Conservation (phyloP, 2,888 invertebrate genomes). For the Netelia inedita region DNA sequence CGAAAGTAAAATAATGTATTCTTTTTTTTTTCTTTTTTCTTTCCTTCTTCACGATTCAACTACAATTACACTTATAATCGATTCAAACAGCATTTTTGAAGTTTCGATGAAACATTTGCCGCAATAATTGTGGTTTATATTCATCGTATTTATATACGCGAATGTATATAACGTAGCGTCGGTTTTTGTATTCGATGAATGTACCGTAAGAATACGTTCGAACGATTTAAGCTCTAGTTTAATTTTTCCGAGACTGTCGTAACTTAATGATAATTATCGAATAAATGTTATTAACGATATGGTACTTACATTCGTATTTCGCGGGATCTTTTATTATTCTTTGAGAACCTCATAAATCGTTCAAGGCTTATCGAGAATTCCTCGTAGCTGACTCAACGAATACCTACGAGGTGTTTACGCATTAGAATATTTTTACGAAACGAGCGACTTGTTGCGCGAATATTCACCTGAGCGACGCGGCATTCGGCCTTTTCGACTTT, state of each 20-base stretch:
- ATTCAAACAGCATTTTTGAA: conserved; percentile 25
- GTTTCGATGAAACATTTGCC: conserved; percentile 8
- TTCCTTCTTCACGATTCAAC: conserved; percentile 17
- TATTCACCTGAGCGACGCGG: conserved; percentile 78
- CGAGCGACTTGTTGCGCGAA: conserved; percentile 16
- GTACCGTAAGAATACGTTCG: conserved; percentile 35
- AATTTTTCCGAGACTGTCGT: conserved; percentile 60
- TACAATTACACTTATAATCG: conserved; percentile 29
- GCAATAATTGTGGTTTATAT: conserved; percentile 30
- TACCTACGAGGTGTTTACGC: conserved; percentile 22
- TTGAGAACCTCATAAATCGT: not conserved
- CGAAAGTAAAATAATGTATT: conserved; percentile 77
- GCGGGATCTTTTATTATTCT: not conserved
- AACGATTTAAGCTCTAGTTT: conserved; percentile 45
- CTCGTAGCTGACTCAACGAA: conserved; percentile 61
- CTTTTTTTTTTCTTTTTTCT: no score
- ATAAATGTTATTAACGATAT: conserved; percentile 54
- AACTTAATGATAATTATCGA: conserved; percentile 60
- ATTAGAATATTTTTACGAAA: not conserved
- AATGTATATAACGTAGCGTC: conserved; percentile 48
- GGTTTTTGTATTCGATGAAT: conserved; percentile 42
- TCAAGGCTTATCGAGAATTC: conserved; percentile 33
- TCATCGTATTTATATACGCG: conserved; percentile 38
- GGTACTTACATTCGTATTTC: conserved; percentile 5
- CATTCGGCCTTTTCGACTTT: conserved; percentile 74